A percentile compares a stretch with the other conserved stretches of the same genome.
Evolutionary conservation across 2,797 vertebrate genomes (phyloP).

Genomic region (Chelonia mydas): DNA sequence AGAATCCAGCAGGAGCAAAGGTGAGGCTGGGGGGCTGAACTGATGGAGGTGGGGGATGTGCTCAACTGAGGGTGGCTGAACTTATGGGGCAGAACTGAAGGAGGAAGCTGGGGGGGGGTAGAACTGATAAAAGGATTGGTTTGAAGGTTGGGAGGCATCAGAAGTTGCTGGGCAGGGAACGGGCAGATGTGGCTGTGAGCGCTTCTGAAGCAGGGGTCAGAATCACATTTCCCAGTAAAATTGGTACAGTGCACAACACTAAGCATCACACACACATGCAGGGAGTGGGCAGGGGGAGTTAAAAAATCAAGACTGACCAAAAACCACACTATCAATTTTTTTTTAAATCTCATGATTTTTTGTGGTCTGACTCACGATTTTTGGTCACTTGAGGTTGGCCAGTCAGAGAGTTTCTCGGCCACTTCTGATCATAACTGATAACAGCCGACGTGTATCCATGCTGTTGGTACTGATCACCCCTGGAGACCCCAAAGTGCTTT

Average conservation of each 20-base stretch:
- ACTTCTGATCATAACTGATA: not conserved
- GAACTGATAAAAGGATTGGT: not conserved
- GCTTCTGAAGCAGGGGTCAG: not conserved
- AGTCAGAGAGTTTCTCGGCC: not conserved
- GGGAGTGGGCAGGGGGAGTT: not conserved
- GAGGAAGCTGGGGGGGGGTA: too few relatives aligned
- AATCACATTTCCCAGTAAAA: not conserved
- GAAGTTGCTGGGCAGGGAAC: too few relatives aligned
- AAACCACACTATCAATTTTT: not conserved
- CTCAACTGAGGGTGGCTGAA: not conserved
- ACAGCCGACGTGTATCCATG: not conserved
- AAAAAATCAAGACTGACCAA: not conserved
- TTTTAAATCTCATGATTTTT: not conserved
- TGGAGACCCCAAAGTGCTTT: not conserved
- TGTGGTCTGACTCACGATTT: not conserved
- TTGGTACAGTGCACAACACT: not conserved
- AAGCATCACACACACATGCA: not conserved
- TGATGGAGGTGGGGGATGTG: too few relatives aligned
- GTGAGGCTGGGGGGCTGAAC: not conserved
- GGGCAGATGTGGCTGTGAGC: too few relatives aligned
- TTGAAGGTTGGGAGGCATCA: not conserved
- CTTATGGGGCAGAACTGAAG: not conserved
- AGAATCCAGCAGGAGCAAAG: not conserved
- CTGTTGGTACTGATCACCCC: not conserved
- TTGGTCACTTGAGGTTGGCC: not conserved